Evolutionary conservation across 64 coral and sea anemone genomes (phyloP).

Genomic region (Anthopleura sola): DNA sequence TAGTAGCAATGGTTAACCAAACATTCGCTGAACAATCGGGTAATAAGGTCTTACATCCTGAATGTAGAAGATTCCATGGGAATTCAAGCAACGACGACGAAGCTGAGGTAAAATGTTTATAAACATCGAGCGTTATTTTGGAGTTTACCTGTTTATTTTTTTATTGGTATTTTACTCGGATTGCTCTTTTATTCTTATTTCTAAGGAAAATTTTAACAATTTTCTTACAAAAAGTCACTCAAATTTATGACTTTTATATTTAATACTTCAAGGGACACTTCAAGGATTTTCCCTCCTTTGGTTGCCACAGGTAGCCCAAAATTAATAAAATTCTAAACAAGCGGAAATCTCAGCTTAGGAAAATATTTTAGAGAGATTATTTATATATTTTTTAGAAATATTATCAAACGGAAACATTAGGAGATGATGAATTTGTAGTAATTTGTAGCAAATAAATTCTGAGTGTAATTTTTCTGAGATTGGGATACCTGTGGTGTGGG

Average conservation of each 20-base stretch:
- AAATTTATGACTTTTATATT: too few species aligned
- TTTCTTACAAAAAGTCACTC: not conserved
- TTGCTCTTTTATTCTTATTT: not conserved
- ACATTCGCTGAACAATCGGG: constrained; percentile 38
- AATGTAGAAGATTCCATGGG: not conserved
- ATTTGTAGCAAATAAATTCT: too few species aligned
- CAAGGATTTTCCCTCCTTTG: not conserved
- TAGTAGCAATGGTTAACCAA: constrained; percentile 70
- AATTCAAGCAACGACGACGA: not conserved
- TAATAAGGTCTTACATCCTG: not conserved
- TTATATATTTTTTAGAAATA: too few species aligned
- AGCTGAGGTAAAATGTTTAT: not conserved
- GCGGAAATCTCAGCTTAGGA: not conserved
- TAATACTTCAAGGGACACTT: too few species aligned
- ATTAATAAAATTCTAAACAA: not conserved
- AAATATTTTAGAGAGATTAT: too few species aligned
- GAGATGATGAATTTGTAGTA: too few species aligned
- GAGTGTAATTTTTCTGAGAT: not conserved
- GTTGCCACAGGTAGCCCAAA: not conserved
- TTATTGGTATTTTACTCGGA: not conserved
- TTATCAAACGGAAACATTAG: too few species aligned
- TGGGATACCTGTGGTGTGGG: not conserved
- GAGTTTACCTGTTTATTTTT: not conserved
- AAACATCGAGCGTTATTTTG: not conserved
- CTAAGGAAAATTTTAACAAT: not conserved